Conservation (phyloP, 2,113 vertebrate genomes). For the Halcyon senegalensis region DNA sequence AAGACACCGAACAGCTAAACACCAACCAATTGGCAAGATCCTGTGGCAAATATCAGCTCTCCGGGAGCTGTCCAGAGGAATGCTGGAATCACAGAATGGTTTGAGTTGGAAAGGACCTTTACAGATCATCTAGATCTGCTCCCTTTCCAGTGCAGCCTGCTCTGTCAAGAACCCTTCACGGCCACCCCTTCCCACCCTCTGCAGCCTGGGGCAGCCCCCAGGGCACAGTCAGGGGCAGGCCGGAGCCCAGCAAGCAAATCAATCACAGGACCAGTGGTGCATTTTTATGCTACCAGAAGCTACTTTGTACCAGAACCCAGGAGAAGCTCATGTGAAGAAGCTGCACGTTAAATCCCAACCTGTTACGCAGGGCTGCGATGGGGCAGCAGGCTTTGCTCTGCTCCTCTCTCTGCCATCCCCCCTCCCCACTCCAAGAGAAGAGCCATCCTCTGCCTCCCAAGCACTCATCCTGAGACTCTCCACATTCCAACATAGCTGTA, state of each 20-base stretch:
- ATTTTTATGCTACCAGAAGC: neutral
- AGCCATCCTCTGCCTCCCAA: slow-evolving; percentile 16
- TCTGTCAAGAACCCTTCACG: neutral
- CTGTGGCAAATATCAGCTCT: neutral
- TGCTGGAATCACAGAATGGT: neutral
- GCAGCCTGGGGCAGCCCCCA: neutral
- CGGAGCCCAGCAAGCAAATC: neutral
- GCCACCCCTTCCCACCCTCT: rapidly evolving
- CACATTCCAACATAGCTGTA: slow-evolving; percentile 11
- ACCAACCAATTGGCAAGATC: rapidly evolving
- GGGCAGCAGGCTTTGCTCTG: neutral
- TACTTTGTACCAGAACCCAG: too few species aligned
- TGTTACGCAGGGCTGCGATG: neutral
- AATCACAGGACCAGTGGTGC: neutral
- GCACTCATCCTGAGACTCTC: slow-evolving; percentile 40
- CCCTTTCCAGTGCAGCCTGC: neutral
- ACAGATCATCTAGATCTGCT: neutral
- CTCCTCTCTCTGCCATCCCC: neutral
- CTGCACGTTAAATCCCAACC: neutral
- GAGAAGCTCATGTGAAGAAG: rapidly evolving
- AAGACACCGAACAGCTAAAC: neutral
- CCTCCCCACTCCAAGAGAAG: neutral
- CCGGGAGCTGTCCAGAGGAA: neutral
- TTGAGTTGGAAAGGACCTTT: neutral
- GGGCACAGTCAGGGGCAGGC: neutral